Evolutionary conservation across 2,113 vertebrate species (phyloP).

Genomic region (Phylloscopus trochilus): DNA sequence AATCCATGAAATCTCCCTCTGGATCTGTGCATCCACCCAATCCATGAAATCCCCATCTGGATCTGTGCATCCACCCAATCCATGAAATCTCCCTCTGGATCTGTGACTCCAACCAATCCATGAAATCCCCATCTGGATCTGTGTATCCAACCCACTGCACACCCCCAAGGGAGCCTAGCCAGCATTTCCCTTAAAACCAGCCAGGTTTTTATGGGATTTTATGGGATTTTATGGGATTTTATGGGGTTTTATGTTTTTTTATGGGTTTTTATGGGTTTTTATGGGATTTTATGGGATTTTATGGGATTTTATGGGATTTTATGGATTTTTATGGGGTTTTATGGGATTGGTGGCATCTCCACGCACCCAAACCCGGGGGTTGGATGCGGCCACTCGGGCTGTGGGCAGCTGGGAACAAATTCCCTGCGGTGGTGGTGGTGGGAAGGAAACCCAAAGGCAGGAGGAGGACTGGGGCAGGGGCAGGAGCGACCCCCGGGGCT

Average conservation of each 20-base stretch:
- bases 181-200: neutral
- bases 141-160: neutral
- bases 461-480: neutral
- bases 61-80: neutral
- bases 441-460: neutral
- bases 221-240: no score
- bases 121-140: no score
- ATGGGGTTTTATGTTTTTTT: no score
- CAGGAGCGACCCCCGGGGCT: rapidly evolving
- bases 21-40: neutral
- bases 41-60: neutral
- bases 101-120: neutral
- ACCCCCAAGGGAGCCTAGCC: rapidly evolving
- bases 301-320: no score
- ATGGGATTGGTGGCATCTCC: no score
- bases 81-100: neutral
- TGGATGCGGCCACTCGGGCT: neutral
- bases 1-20: neutral
- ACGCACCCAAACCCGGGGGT: rapidly evolving
- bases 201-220: rapidly evolving
- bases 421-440: no score
- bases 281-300: no score
- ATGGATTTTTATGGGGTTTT: no score
- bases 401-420: neutral
- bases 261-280: no score